Percentiles rank a stretch among this genome's conserved stretches.
Evolutionary conservation across 2,113 vertebrate species (phyloP).

Genomic region (Lophura nycthemera): DNA sequence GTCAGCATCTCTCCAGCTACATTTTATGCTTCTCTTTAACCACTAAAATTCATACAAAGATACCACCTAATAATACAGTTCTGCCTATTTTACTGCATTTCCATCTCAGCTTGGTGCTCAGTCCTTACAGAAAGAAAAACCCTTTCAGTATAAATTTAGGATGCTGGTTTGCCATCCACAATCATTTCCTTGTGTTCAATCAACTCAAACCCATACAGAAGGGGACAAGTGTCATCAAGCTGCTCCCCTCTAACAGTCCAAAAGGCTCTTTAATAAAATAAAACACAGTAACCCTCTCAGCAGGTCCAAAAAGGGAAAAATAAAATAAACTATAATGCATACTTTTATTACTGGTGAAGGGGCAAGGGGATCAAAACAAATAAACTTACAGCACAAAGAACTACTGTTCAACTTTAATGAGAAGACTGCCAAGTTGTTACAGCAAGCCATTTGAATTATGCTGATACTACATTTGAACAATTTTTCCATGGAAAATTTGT

Average conservation of each 20-base stretch:
- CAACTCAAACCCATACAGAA: neutral
- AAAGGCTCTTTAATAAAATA: neutral
- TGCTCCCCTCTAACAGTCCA: neutral
- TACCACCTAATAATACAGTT: neutral
- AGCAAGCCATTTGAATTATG: neutral
- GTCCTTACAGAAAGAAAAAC: neutral
- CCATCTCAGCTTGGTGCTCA: neutral
- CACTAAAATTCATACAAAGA: neutral
- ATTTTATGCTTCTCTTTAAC: neutral
- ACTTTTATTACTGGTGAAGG: neutral
- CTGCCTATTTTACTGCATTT: neutral
- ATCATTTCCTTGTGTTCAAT: neutral
- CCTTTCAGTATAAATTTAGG: neutral
- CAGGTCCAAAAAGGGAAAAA: neutral
- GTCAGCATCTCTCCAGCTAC: neutral
- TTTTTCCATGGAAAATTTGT: neutral
- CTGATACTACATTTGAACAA: neutral
- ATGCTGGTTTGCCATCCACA: neutral
- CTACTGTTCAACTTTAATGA: neutral
- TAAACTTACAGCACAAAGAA: neutral
- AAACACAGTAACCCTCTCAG: neutral
- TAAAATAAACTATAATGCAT: neutral
- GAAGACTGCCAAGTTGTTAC: neutral
- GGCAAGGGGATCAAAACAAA: neutral
- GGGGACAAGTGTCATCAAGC: neutral